These are phyloP conservation scores for Heliconius ethilla DNA, from an alignment of 2,888 invertebrate genomes.

Conservation along the genomic window DNA sequence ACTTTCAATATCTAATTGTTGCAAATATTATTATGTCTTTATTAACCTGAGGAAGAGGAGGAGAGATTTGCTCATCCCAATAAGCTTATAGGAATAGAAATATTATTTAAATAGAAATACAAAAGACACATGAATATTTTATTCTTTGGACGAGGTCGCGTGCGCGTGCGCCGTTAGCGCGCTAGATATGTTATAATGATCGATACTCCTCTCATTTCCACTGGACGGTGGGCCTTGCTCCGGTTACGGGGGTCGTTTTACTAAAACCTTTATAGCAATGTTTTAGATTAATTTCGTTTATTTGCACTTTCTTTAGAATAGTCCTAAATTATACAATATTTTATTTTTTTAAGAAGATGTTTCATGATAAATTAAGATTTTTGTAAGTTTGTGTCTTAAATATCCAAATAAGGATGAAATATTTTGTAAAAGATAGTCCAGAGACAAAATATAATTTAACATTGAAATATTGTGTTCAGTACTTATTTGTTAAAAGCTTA, in stretches of 20 bases:
- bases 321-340: neutral
- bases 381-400: neutral
- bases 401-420: neutral
- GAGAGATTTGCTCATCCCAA: no score
- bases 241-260: constrained; percentile 57
- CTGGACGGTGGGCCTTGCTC: constrained; percentile 69
- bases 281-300: constrained; percentile 36
- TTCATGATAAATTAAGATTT: neutral
- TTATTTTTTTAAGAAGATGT: neutral
- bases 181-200: constrained; percentile 78
- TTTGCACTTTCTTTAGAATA: constrained; percentile 27
- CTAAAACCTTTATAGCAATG: constrained; percentile 34
- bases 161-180: constrained; percentile 76
- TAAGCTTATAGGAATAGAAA: neutral
- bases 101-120: neutral
- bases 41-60: no score
- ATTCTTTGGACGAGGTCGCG: constrained; percentile 72
- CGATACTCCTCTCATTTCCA: constrained; percentile 72
- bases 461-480: no score
- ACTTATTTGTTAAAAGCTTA: no score
- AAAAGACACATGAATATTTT: constrained; percentile 38
- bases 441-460: neutral
- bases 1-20: no score
- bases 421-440: neutral
- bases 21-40: no score